A percentile compares a stretch with the other conserved stretches of the same genome.
These are phyloP conservation scores for Gymnocypris eckloni DNA, from an alignment of 2,797 vertebrate species.

Conservation along the genomic window DNA sequence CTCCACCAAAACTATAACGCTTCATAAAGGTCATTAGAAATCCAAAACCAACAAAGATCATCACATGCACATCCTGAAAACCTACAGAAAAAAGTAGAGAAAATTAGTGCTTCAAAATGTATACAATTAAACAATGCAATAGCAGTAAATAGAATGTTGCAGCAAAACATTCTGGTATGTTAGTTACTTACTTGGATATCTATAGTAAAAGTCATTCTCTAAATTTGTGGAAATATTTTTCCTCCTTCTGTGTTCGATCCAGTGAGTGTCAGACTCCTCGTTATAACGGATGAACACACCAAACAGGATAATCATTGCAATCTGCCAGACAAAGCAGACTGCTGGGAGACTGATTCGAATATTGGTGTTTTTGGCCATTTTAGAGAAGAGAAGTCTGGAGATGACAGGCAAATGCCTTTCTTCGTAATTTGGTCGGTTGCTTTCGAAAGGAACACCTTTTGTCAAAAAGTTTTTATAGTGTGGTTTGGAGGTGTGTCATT, in stretches of 20 bases:
- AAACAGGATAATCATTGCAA: conserved; percentile 88
- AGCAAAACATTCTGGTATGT: background rate
- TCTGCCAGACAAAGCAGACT: conserved; percentile 86
- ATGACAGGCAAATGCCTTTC: background rate
- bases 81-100: conserved; percentile 71
- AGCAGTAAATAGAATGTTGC: background rate
- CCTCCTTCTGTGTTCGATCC: conserved; percentile 65
- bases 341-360: conserved; percentile 86
- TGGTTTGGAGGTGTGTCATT: conserved; percentile 36
- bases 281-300: conserved; percentile 89
- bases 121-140: background rate
- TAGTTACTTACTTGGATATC: conserved; percentile 93
- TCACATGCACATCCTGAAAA: conserved; percentile 97
- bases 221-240: conserved; percentile 80
- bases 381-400: background rate
- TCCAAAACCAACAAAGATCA: conserved; percentile 97
- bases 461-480: conserved; percentile 34
- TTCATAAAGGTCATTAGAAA: conserved; percentile 97
- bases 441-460: conserved; percentile 1
- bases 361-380: conserved; percentile 79
- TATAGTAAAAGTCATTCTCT: conserved; percentile 95
- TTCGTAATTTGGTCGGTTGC: background rate
- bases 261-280: conserved; percentile 78
- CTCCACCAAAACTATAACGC: conserved; percentile 89
- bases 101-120: background rate